A percentile compares a stretch with the other conserved stretches of the same genome.
These are phyloP conservation scores for Synergus japonicus DNA, from an alignment of 2,888 invertebrate genomes.

Conservation along the genomic window DNA sequence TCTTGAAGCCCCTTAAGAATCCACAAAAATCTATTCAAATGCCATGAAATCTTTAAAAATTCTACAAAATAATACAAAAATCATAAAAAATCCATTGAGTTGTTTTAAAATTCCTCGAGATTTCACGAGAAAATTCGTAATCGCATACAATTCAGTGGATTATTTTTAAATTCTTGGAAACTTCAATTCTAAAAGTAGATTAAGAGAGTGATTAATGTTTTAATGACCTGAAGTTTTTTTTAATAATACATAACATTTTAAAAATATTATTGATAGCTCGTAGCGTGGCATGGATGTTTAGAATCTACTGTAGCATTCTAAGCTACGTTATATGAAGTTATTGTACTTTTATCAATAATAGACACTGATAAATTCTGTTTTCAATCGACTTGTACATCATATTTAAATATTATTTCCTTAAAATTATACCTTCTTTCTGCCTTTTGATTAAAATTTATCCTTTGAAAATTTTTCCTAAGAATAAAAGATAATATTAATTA, in stretches of 20 bases:
- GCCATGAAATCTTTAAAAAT: too few relatives aligned
- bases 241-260: slow-evolving; percentile 46
- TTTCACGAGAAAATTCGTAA: too few relatives aligned
- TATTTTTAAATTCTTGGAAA: too few relatives aligned
- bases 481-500: neutral
- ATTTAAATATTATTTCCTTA: slow-evolving; percentile 26
- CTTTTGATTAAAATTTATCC: neutral
- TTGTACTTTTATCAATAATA: slow-evolving; percentile 24
- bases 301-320: slow-evolving; percentile 14
- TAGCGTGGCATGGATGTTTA: slow-evolving; percentile 30
- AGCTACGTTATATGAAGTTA: slow-evolving; percentile 17
- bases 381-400: slow-evolving; percentile 6
- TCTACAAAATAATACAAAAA: too few relatives aligned
- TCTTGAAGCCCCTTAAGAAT: too few relatives aligned
- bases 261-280: slow-evolving; percentile 74
- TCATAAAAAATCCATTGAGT: too few relatives aligned
- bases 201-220: too few relatives aligned
- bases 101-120: too few relatives aligned
- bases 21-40: too few relatives aligned
- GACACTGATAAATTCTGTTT: slow-evolving; percentile 8
- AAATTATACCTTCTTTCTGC: slow-evolving; percentile 19
- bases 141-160: too few relatives aligned
- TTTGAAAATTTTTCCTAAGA: neutral
- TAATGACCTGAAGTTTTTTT: slow-evolving; percentile 50
- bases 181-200: too few relatives aligned